Evolutionary conservation across 1,140 invertebrate genomes (phyloP).

Genomic region (Bombyx mori): DNA sequence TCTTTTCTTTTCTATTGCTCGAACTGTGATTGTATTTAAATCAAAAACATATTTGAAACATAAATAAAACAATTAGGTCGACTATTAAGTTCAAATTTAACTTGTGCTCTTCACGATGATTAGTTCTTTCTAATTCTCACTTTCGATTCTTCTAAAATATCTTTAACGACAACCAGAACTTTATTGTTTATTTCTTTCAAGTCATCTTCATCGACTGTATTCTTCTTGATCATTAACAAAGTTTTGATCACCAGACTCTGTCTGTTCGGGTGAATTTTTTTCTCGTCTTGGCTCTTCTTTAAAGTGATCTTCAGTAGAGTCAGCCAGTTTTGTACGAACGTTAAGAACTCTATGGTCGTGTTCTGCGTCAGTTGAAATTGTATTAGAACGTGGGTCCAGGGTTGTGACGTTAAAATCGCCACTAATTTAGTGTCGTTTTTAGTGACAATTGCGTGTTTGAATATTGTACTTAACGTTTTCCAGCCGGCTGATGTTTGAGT

Average conservation of each 20-base stretch:
- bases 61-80: too few species aligned
- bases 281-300: constrained; percentile 29
- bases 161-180: constrained; percentile 28
- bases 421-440: constrained; percentile 46
- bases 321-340: constrained; percentile 49
- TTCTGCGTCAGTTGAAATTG: constrained; percentile 50
- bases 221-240: constrained; percentile 34
- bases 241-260: constrained; percentile 44
- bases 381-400: constrained; percentile 52
- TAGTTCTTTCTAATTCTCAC: constrained; percentile 12
- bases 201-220: constrained; percentile 26
- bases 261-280: constrained; percentile 27
- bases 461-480: constrained; percentile 51
- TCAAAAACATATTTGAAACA: too few species aligned
- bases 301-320: constrained; percentile 46
- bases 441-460: constrained; percentile 43
- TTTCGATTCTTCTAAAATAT: constrained; percentile 36
- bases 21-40: too few species aligned
- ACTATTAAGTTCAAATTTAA: too few species aligned
- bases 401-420: constrained; percentile 44
- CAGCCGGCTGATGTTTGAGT: constrained; percentile 42
- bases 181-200: constrained; percentile 30
- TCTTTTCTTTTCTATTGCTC: too few species aligned
- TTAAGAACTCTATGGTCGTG: constrained; percentile 43
- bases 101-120: too few species aligned